phyloP scores from a whole-genome alignment of 1,140 invertebrate species.

The Drosophila serrata region DNA sequence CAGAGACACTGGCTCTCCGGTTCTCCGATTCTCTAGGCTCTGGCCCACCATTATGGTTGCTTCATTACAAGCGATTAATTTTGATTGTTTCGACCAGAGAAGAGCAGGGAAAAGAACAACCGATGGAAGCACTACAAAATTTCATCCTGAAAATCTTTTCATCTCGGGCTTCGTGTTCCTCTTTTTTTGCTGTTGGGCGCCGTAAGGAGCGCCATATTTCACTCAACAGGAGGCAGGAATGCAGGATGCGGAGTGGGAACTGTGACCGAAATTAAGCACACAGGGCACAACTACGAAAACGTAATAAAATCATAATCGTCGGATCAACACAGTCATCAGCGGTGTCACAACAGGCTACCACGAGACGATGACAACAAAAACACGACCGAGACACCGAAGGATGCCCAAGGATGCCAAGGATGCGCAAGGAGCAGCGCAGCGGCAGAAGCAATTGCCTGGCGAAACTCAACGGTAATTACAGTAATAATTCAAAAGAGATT shows the following conservation, averaged over 20 bases:
- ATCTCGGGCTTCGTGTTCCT: constrained; percentile 6
- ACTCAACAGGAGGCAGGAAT: constrained; percentile 59
- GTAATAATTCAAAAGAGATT: constrained; percentile 85
- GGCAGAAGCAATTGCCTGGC: constrained; percentile 55
- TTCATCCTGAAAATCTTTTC: constrained; percentile 29
- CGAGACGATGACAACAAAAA: constrained; percentile 37
- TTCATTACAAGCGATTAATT: constrained; percentile 79
- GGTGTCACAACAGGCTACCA: constrained; percentile 75
- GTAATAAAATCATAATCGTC: constrained; percentile 85
- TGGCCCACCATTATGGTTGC: constrained; percentile 55
- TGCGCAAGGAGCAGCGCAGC: constrained; percentile 29
- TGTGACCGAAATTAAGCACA: constrained; percentile 75
- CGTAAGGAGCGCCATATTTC: constrained; percentile 68
- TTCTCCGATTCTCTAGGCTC: constrained; percentile 24
- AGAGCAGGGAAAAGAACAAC: constrained; percentile 15
- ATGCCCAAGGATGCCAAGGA: constrained; percentile 28
- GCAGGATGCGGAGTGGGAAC: constrained; percentile 20
- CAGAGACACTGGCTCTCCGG: neutral
- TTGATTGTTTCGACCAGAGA: constrained; percentile 64
- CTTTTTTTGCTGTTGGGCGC: neutral
- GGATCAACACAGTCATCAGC: constrained; percentile 85
- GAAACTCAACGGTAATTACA: constrained; percentile 84
- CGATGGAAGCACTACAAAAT: constrained; percentile 38
- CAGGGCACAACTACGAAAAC: constrained; percentile 82
- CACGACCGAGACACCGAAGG: constrained; percentile 26